A percentile compares a stretch with the other conserved stretches of the same genome.
Conservation (phyloP, 2,797 vertebrate genomes). For the Chromis chromis region DNA sequence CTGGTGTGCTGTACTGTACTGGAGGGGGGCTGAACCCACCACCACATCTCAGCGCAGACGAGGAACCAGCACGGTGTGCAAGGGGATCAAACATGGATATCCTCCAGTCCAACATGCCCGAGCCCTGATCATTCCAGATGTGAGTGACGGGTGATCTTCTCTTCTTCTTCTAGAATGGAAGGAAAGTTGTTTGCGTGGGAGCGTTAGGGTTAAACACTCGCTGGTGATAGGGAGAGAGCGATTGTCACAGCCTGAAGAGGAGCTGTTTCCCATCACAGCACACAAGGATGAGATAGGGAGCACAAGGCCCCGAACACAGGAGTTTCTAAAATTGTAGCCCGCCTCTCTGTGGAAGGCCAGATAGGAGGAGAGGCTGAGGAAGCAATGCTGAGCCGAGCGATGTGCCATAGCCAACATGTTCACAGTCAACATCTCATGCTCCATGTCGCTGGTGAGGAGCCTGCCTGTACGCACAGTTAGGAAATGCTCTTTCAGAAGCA, state of each 20-base stretch:
- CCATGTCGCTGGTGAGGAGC: slow-evolving; percentile 78
- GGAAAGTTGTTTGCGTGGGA: slow-evolving; percentile 34
- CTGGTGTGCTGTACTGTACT: slow-evolving; percentile 48
- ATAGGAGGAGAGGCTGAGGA: slow-evolving; percentile 49
- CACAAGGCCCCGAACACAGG: slow-evolving; percentile 38
- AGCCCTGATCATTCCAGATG: slow-evolving; percentile 30
- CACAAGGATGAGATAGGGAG: slow-evolving; percentile 72
- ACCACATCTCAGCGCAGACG: slow-evolving; percentile 39
- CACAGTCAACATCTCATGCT: slow-evolving; percentile 86
- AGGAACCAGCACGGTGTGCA: slow-evolving; percentile 31
- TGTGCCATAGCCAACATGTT: slow-evolving; percentile 79
- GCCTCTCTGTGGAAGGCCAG: slow-evolving; percentile 55
- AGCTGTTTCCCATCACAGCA: slow-evolving; percentile 83
- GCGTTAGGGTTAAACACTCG: slow-evolving; percentile 74
- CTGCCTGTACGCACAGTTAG: slow-evolving; percentile 66
- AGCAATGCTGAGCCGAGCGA: slow-evolving; percentile 42
- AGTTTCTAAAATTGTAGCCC: slow-evolving; percentile 57
- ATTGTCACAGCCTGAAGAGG: slow-evolving; percentile 75
- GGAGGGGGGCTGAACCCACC: background rate
- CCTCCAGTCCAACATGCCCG: slow-evolving; percentile 25
- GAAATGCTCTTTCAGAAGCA: slow-evolving; percentile 74
- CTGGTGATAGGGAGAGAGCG: slow-evolving; percentile 57
- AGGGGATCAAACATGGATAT: slow-evolving; percentile 43
- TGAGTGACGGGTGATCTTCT: slow-evolving; percentile 3
- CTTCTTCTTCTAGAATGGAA: slow-evolving; percentile 19